Evolutionary conservation across 2,113 vertebrate genomes (phyloP).

Genomic region (Chaenogobius annularis): DNA sequence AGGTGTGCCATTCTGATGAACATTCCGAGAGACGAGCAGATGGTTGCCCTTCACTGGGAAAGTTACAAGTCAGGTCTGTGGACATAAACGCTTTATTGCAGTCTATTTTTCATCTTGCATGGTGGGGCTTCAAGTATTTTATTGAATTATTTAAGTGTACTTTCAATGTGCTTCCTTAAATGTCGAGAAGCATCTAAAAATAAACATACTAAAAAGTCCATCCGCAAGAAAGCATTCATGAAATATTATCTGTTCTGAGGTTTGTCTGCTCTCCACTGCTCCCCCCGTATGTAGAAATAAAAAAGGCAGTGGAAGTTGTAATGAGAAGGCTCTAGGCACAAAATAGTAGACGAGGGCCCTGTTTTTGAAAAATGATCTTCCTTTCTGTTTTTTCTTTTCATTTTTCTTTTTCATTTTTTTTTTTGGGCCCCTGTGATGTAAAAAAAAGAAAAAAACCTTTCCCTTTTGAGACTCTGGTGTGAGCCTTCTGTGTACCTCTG

Average conservation of each 20-base stretch:
- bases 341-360: constrained; percentile 30
- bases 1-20: too few relatives aligned
- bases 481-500: constrained; percentile 60
- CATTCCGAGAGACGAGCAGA: too few relatives aligned
- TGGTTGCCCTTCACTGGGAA: too few relatives aligned
- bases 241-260: constrained; percentile 26
- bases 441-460: constrained; percentile 9
- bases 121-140: neutral
- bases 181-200: too few relatives aligned
- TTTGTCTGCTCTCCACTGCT: constrained; percentile 19
- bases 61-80: too few relatives aligned
- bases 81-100: too few relatives aligned
- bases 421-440: constrained; percentile 29
- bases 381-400: too few relatives aligned
- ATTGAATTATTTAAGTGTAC: too few relatives aligned
- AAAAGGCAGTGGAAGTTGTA: constrained; percentile 24
- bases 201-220: neutral
- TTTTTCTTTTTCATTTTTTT: constrained; percentile 20
- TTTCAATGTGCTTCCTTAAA: too few relatives aligned
- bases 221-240: constrained; percentile 22
- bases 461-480: constrained; percentile 27
- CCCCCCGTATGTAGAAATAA: neutral
- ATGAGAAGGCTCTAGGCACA: constrained; percentile 39
- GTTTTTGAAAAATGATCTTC: constrained; percentile 42
- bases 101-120: neutral